phyloP scores from a whole-genome alignment of 1,140 invertebrate species.

The Drosophila persimilis region DNA sequence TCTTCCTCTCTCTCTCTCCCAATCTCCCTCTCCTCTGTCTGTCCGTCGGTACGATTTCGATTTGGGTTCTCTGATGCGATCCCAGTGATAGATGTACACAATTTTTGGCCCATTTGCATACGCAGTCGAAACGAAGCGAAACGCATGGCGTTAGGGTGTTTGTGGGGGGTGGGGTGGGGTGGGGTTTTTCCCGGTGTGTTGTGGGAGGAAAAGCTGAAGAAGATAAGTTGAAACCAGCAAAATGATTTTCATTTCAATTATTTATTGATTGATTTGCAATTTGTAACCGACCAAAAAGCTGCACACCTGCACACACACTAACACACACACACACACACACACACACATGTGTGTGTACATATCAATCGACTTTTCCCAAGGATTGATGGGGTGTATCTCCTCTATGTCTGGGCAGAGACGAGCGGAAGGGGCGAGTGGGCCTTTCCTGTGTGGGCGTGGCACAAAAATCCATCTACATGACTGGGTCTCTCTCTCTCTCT shows the following conservation, averaged over 20 bases:
- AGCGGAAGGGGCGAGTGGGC: not conserved
- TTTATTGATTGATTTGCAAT: slow-evolving; percentile 82
- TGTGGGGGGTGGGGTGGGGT: not conserved
- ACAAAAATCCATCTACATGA: slow-evolving; percentile 1
- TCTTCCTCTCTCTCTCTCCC: not conserved
- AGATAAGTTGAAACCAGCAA: slow-evolving; percentile 80
- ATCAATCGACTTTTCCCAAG: slow-evolving; percentile 72
- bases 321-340: slow-evolving; percentile 1
- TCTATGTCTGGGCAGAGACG: slow-evolving; percentile 1
- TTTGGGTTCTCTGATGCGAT: slow-evolving; percentile 58
- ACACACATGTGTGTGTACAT: slow-evolving; percentile 30
- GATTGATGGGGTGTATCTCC: slow-evolving; percentile 49
- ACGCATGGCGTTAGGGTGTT: slow-evolving; percentile 19
- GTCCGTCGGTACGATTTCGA: slow-evolving; percentile 57
- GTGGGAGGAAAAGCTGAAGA: slow-evolving; percentile 22
- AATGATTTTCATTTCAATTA: slow-evolving; percentile 82
- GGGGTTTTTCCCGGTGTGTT: not conserved
- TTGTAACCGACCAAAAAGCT: slow-evolving; percentile 79
- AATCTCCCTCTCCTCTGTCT: not conserved
- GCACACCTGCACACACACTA: slow-evolving; percentile 65
- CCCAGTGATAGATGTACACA: slow-evolving; percentile 77
- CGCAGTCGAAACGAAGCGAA: slow-evolving; percentile 61
- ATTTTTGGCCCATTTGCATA: slow-evolving; percentile 75
- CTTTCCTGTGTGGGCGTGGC: slow-evolving; percentile 21
- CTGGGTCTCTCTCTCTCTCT: no score